Conservation (phyloP, 2,113 vertebrate species). For the Amphiprion percula region DNA sequence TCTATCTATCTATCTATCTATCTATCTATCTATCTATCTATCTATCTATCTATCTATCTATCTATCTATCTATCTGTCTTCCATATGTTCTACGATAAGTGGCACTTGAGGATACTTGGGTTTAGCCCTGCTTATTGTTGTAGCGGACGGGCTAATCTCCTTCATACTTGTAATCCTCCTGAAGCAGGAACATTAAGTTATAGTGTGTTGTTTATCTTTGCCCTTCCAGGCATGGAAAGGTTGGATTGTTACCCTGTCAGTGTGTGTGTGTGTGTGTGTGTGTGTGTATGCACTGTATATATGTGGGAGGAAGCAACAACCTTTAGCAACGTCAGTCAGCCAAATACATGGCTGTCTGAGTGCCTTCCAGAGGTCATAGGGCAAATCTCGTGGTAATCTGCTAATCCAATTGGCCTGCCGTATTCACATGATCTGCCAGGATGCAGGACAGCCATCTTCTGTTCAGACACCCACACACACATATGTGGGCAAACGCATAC, state of each 20-base stretch:
- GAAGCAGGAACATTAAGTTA: slow-evolving; percentile 70
- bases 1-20: no score
- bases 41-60: slow-evolving; percentile 24
- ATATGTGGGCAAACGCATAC: slow-evolving; percentile 15
- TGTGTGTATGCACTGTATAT: slow-evolving; percentile 13
- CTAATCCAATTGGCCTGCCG: slow-evolving; percentile 83
- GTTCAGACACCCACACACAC: slow-evolving; percentile 51
- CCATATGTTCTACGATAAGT: slow-evolving; percentile 57
- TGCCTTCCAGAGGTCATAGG: slow-evolving; percentile 77
- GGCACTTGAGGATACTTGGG: slow-evolving; percentile 50
- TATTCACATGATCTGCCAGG: slow-evolving; percentile 83
- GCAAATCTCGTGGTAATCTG: slow-evolving; percentile 83
- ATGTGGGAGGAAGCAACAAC: slow-evolving; percentile 55
- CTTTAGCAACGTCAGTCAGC: slow-evolving; percentile 65
- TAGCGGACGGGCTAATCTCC: slow-evolving; percentile 71
- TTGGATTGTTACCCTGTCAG: slow-evolving; percentile 21
- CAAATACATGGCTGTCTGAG: slow-evolving; percentile 72
- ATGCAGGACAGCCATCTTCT: slow-evolving; percentile 62
- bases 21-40: slow-evolving; percentile 18
- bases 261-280: slow-evolving; percentile 14
- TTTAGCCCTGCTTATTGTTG: slow-evolving; percentile 75
- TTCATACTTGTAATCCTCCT: slow-evolving; percentile 78
- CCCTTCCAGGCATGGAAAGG: slow-evolving; percentile 68
- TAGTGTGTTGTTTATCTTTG: slow-evolving; percentile 63
- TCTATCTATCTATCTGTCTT: slow-evolving; percentile 8